Base-by-base conservation (phyloP, 2,797 vertebrate genomes). In the Gadopsis marmoratus region DNA sequence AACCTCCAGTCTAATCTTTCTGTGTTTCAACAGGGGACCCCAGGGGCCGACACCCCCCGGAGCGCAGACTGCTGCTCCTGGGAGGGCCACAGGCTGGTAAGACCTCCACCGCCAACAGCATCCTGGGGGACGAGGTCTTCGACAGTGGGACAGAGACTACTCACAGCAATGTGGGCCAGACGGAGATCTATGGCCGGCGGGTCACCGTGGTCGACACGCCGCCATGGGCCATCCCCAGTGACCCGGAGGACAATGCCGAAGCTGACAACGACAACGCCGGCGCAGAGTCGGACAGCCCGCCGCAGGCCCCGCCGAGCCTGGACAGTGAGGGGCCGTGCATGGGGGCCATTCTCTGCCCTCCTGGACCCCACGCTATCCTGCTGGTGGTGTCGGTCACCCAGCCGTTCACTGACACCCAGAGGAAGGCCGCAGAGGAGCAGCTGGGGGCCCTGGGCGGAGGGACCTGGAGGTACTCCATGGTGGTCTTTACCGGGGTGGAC, bases 41-140 rank as follows among this genome's bases (percentile, higher is more conserved):
- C 58, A 84, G 89, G 72, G 84, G 87, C 26, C 88, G 92, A 31
- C 89, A 88, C 58, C 92, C 93, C 35, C 91, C 91, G 7, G 92
- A 93, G 73, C 94, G 94, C 47, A 91, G 94, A 51, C 91, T 97
- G 16, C 83, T 97, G 41, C 88, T 96, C 61, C 74, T 97, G 14
- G 96, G 96, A 5, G 95, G 94, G 12, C 92, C 91, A 0, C 94
- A 91, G 60, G 93, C 92, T 0, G 96, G 96, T 14, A 96, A 97
- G 90, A 96, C 95, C 53, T 93, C 94, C 33, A 92, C 94, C 3
- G 94, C 95, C 31, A 96, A 96, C 86, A 95, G 82, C 84, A 94
- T 97, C 86, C 92, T 96, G 12, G 94, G 95, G 13, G 80, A 92
- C 11, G 85, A 93, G 48, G 86, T 78, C 10, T 95, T 94, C n/a